Base-by-base conservation (phyloP, 2,888 invertebrate species). In the Apodemia zela region DNA sequence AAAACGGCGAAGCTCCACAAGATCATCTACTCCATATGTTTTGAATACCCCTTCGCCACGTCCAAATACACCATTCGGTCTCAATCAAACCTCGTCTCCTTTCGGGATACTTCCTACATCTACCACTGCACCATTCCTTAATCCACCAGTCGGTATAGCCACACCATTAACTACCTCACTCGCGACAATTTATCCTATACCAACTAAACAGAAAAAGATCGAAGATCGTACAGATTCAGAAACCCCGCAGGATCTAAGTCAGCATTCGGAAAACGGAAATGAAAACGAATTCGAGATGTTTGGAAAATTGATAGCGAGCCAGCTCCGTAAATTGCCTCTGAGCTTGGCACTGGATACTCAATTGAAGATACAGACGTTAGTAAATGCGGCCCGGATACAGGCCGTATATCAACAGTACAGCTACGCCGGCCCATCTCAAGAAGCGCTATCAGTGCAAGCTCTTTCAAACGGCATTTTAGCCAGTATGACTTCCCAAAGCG, bases 281-380 rank as follows among this genome's bases (percentile, higher is more conserved):
- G 91, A 91, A 68, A 91, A 90, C 68, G 91, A 91, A 73, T 91
- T 90, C 60, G 90, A 90, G 73, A 91, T 91, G 91, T 91, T 91
- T 67, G 91, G 89, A 47, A 90, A 90, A 74, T 72, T 90, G 71
- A 91, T 91, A 65, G 87, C 91, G 33, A 91, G 89, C 72, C 91
- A 91, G 72, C 73, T 91, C 69, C 76, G 90, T 69, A 92, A 90
- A 75, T 73, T 87, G 73, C 87, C 91, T 47, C 73, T 90, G 51
- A 89, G 88, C 66, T 74, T 89, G 75, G 89, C 89, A 58, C 76
- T 89, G 76, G 92, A 90, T 67, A 88, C 91, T 67, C 92, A 89
- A 68, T 69, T 90, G 66, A 90, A 90, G 74, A 90, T 91, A 68
- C 89, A 91, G 73, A 90, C 89, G 2, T 69, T 89, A 68, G 90